Base-by-base conservation (phyloP, 2,113 vertebrate genomes). In the Tiliqua scincoides region DNA sequence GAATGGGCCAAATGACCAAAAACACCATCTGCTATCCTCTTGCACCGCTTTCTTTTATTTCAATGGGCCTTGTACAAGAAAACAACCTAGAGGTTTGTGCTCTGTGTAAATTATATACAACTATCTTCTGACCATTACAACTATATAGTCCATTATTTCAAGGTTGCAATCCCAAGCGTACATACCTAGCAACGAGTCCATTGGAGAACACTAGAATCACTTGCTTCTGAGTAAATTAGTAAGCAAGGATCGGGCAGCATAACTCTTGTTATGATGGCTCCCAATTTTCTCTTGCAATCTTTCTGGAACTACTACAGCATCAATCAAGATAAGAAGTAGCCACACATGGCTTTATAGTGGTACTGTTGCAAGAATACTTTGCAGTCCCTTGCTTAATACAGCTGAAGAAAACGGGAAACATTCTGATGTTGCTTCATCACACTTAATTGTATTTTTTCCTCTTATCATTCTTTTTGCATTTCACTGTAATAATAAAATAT, bases 401-500 rank as follows among this genome's bases (percentile, higher is more conserved):
- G 88, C 43, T 86, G 75, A 92, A 86, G 67, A 76, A 92, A 91
- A 88, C 87, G 52, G n/a, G 86, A 83, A 73, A 0, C 0, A 63
- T 75, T 93, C 37, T 89, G 83, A 83, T 85, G 40, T 92, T 43
- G 86, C 89, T 86, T 86, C 75, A 91, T 87, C 86, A 84, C 32
- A 76, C 18, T 61, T 83, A 90, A 92, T 27, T 85, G 20, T 30
- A 25, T 62, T 7, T 89, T 88, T 87, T 21, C 2, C 54, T 71
- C 85, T 89, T 80, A 71, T 11, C 70, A 81, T 83, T 89, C 4
- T 76, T 93, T 92, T 86, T 91, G 71, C 79, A 57, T 84, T 89
- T 86, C 54, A 89, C 72, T 85, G 92, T 89, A 92, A 92, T 91
- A 63, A 90, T 63, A 87, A 92, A 94, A 82, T 86, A 89, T 81